Evolutionary conservation across 1,140 invertebrate species (phyloP).

Genomic region (Teleopsis dalmanni): DNA sequence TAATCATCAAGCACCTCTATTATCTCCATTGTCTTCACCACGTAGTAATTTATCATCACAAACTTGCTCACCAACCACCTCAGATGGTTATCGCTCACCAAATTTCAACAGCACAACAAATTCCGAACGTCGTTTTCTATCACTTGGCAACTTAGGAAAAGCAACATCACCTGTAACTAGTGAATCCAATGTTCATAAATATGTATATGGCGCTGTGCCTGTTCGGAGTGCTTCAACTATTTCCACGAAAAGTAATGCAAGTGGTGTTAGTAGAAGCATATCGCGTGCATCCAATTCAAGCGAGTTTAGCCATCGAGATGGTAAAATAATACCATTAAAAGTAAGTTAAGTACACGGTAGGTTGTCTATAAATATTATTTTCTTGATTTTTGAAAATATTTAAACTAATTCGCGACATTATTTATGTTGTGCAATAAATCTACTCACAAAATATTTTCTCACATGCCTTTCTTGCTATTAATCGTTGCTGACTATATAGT

Average conservation of each 20-base stretch:
- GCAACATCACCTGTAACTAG: conserved; percentile 30
- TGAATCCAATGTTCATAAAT: conserved; percentile 19
- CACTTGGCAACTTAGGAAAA: conserved; percentile 11
- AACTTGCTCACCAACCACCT: conserved; percentile 1
- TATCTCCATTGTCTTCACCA: neutral
- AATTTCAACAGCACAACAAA: conserved; percentile 27
- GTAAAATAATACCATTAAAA: conserved; percentile 34
- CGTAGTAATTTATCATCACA: neutral
- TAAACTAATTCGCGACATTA: no score
- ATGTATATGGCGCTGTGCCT: neutral
- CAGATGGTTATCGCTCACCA: conserved; percentile 23
- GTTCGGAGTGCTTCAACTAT: neutral
- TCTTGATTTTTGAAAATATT: no score
- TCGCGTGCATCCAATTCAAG: conserved; percentile 40
- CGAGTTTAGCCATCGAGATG: conserved; percentile 42
- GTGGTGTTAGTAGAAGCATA: conserved; percentile 16
- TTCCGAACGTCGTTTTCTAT: conserved; percentile 20
- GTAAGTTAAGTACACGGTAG: no score
- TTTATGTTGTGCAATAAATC: no score
- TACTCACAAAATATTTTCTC: no score
- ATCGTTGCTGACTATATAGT: no score
- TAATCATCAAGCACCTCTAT: no score
- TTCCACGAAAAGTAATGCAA: neutral
- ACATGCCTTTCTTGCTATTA: no score
- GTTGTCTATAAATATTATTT: neutral